Evolutionary conservation across 2,797 vertebrate species (phyloP), one percentile per base, ranked within the genome.

Genomic region (Lepilemur ruficaudatus): DNA sequence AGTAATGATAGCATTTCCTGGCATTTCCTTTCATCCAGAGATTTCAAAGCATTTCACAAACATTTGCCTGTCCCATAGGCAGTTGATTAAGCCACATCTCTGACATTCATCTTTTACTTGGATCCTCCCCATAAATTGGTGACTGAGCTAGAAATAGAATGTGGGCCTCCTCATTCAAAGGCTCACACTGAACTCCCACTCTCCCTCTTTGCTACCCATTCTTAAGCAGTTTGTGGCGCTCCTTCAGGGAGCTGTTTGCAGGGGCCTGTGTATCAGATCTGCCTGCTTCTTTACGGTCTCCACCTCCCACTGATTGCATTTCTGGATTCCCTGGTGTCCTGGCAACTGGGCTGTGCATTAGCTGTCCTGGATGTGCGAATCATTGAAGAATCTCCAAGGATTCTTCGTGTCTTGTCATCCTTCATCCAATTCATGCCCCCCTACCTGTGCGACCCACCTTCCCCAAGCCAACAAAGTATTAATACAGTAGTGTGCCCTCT

Each of bases 1-100:
- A 83, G 92, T 97, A 97, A 97, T 97, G 93, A 96, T 55, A 94
- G 86, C 65, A 84, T 95, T 81, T 78, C 79, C 52, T 91, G 48
- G 75, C 35, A 73, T 73, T 94, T 96, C 81, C 93, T 97, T 97
- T 97, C 89, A 95, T 96, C 91, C 95, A 89, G 69, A 94, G 63
- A 95, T 97, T 97, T 97, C 96, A 95, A 76, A 96, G 83, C 57
- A 73, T 85, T 70, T 93, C n/a, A 41, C 55, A 94, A 92, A 95
- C 59, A 85, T 78, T 9, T 78, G 57, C 86, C 85, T n/a, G 67
- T 76, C 91, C 52, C 75, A 2, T 18, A 67, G 75, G 78, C 69
- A 73, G 72, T 76, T 73, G 76, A 84, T 91, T 82, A 98, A 91
- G 85, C 55, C 80, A 89, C 55, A 95, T 89, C 69, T 75, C 79